Percentiles rank a stretch among this genome's conserved stretches.
Conservation (phyloP, 2,888 invertebrate species). For the Thymelicus acteon region DNA sequence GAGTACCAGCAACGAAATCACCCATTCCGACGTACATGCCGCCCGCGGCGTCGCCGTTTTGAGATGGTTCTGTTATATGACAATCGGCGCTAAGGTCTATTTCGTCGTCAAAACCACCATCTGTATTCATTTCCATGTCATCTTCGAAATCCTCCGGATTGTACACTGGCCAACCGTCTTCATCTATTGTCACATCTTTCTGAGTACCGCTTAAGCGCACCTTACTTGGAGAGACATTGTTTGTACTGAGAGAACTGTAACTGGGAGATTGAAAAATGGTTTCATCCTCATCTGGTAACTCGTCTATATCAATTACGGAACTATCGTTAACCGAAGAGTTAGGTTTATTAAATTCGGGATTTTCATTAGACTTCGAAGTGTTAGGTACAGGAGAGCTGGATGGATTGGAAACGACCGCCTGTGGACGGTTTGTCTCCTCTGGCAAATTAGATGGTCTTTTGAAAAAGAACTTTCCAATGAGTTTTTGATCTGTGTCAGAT, state of each 20-base stretch:
- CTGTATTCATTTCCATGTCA: conserved; percentile 49
- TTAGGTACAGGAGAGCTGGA: not conserved
- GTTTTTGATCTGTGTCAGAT: not conserved
- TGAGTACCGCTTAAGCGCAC: conserved; percentile 45
- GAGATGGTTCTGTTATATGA: conserved; percentile 44
- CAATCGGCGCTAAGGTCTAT: not conserved
- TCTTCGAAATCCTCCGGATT: conserved; percentile 77
- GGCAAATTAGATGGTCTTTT: not conserved
- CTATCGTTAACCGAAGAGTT: conserved; percentile 45
- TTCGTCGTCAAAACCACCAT: not conserved
- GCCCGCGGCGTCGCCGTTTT: conserved; percentile 49
- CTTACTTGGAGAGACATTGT: not conserved
- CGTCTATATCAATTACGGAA: conserved; percentile 42
- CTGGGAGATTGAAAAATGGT: not conserved
- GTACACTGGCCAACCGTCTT: conserved; percentile 85
- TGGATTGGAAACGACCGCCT: not conserved
- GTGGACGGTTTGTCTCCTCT: not conserved
- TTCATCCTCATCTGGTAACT: conserved; percentile 21
- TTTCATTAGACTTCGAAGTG: not conserved
- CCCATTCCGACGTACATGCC: conserved; percentile 78
- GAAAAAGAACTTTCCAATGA: not conserved
- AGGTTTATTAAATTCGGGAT: conserved; percentile 48
- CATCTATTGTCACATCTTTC: conserved; percentile 68
- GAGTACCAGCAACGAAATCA: conserved; percentile 84
- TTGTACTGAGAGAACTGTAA: not conserved